Conservation (phyloP, 2,797 vertebrate species). For the Lepus oiostolus region DNA sequence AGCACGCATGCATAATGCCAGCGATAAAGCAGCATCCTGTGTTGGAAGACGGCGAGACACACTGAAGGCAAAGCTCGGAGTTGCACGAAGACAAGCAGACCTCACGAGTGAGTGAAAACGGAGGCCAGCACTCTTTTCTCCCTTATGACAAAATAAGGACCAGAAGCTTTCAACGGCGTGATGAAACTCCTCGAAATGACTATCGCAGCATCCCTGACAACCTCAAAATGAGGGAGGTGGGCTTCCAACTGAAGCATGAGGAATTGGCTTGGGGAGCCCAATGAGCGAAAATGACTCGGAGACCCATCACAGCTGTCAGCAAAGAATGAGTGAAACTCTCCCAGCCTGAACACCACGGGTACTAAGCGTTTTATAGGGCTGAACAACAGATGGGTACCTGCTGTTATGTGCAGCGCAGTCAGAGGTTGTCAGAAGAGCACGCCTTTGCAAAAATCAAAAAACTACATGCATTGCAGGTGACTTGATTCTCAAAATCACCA, state of each 20-base stretch:
- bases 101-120: conserved; percentile 46
- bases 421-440: neutral
- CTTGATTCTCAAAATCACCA: neutral
- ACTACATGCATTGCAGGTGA: neutral
- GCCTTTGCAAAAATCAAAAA: neutral
- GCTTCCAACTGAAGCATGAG: neutral
- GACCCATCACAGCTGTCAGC: neutral
- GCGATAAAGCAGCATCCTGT: neutral
- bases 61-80: neutral
- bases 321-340: neutral
- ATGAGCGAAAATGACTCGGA: neutral
- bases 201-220: neutral
- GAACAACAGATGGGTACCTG: neutral
- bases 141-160: conserved; percentile 45
- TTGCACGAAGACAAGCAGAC: neutral
- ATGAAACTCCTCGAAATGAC: conserved; percentile 48
- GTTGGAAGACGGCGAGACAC: conserved; percentile 8
- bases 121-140: neutral
- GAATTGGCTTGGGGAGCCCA: conserved; percentile 6
- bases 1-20: neutral
- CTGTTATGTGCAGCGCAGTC: neutral
- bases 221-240: neutral
- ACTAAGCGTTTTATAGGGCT: neutral
- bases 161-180: neutral
- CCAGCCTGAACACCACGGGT: neutral